These are phyloP conservation scores for Macrophya alboannulata DNA, from an alignment of 2,888 invertebrate genomes.

Conservation along the genomic window DNA sequence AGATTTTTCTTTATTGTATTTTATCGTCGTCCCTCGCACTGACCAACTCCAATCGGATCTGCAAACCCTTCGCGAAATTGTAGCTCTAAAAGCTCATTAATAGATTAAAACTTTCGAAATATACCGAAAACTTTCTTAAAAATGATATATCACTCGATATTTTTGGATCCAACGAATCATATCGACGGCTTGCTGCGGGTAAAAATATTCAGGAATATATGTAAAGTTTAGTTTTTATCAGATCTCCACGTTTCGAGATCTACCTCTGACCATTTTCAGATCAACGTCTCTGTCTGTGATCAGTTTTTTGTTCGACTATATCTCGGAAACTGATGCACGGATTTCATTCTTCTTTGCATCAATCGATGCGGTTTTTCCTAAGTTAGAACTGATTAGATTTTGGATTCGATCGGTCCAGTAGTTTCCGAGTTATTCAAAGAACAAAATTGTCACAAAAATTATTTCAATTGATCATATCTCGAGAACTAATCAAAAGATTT, in stretches of 20 bases:
- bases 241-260: too few relatives aligned
- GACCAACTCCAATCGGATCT: conserved; percentile 4
- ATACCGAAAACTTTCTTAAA: not conserved
- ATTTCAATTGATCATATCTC: not conserved
- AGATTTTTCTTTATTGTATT: not conserved
- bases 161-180: not conserved
- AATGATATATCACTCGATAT: not conserved
- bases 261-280: too few relatives aligned
- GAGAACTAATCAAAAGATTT: not conserved
- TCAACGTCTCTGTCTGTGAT: too few relatives aligned
- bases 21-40: not conserved
- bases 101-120: not conserved
- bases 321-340: not conserved
- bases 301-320: not conserved
- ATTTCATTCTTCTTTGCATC: not conserved
- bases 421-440: not conserved
- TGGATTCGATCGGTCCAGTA: not conserved
- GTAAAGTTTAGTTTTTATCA: too few relatives aligned
- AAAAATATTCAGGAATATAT: not conserved
- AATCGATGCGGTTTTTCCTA: not conserved
- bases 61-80: not conserved
- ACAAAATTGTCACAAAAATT: not conserved
- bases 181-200: too few relatives aligned
- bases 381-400: not conserved
- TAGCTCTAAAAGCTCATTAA: not conserved